A percentile compares a stretch with the other conserved stretches of the same genome.
phyloP scores from a whole-genome alignment of 1,140 invertebrate genomes.

The Colletes gigas region DNA sequence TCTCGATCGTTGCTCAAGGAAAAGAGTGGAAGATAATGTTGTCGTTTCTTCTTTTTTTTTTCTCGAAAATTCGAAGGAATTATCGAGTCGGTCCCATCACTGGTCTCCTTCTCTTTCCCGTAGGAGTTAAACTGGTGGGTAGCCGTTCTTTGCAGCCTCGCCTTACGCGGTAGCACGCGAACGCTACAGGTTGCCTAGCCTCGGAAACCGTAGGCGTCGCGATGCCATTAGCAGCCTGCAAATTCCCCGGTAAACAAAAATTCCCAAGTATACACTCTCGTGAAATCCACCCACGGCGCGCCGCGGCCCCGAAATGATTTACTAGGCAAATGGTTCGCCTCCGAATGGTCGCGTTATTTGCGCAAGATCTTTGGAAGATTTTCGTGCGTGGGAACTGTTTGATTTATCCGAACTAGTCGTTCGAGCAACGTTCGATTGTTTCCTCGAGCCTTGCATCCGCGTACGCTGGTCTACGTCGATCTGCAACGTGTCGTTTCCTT shows the following conservation, averaged over 20 bases:
- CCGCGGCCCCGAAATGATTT: conserved; percentile 35
- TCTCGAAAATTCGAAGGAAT: conserved; percentile 21
- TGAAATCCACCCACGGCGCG: conserved; percentile 49
- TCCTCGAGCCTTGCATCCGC: conserved; percentile 16
- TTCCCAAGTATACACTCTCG: conserved; percentile 54
- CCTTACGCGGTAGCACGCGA: conserved; percentile 66
- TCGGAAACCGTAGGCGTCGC: conserved; percentile 58
- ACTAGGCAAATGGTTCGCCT: conserved; percentile 39
- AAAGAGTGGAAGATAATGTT: too few species aligned
- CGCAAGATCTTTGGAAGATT: conserved; percentile 32
- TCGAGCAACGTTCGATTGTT: conserved; percentile 18
- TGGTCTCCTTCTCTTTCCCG: conserved; percentile 39
- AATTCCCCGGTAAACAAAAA: conserved; percentile 61
- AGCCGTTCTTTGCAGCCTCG: conserved; percentile 58
- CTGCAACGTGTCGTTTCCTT: too few species aligned
- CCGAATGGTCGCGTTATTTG: conserved; percentile 33
- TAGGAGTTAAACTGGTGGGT: conserved; percentile 60
- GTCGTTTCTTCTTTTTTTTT: neutral
- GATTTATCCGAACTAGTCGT: conserved; percentile 17
- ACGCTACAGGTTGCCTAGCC: conserved; percentile 65
- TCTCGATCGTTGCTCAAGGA: too few species aligned
- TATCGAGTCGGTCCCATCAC: neutral
- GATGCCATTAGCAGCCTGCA: conserved; percentile 62
- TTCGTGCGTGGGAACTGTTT: conserved; percentile 29
- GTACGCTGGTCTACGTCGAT: neutral